These are phyloP conservation scores for Anas capensis DNA, from an alignment of 2,797 vertebrate species.

Conservation along the genomic window DNA sequence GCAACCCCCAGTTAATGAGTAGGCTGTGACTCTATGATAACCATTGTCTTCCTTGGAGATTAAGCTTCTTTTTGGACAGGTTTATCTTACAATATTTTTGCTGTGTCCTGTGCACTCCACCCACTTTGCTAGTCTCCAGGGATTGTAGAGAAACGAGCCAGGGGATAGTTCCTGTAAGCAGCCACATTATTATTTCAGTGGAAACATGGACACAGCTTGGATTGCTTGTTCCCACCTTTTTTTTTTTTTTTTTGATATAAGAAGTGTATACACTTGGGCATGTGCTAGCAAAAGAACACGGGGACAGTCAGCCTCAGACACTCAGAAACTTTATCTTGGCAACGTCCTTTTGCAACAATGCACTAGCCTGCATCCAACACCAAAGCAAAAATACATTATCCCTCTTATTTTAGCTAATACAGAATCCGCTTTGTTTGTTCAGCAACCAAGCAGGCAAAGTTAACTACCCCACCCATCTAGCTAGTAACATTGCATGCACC, in stretches of 20 bases:
- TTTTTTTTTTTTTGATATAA: fast-evolving
- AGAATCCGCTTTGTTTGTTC: background rate
- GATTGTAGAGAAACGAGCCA: background rate
- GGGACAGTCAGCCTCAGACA: background rate
- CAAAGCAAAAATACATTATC: background rate
- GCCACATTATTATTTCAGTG: background rate
- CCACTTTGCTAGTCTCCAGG: background rate
- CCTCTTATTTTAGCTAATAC: background rate
- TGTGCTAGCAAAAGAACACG: background rate
- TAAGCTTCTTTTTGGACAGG: conserved; percentile 6
- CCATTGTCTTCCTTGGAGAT: background rate
- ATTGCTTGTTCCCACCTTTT: background rate
- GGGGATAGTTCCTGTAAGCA: background rate
- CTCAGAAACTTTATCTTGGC: background rate
- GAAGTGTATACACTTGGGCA: background rate
- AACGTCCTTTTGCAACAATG: background rate
- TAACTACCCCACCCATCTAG: background rate
- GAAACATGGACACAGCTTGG: background rate
- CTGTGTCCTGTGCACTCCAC: conserved; percentile 21
- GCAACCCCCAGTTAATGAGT: background rate
- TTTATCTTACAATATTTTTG: conserved; percentile 46
- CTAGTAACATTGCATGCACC: background rate
- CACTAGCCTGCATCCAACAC: background rate
- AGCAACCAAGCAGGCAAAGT: background rate
- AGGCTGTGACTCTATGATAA: background rate